A percentile compares a stretch with the other conserved stretches of the same genome.
Evolutionary conservation across 2,888 invertebrate species (phyloP).

Genomic region (Ypsolopha sequella): DNA sequence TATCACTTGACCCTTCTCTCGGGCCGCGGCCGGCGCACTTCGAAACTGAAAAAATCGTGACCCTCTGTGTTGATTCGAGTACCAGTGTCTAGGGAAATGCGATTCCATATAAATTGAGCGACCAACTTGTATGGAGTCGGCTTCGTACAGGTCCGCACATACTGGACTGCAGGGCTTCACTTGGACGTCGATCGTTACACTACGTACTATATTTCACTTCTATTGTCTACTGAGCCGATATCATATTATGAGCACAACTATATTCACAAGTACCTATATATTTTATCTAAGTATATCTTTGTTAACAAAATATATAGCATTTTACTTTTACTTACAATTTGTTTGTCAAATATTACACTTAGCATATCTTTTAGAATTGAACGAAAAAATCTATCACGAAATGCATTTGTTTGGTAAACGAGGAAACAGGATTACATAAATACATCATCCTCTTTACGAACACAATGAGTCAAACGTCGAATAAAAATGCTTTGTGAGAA

Average conservation of each 20-base stretch:
- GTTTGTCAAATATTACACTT: too few species aligned
- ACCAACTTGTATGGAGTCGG: too few species aligned
- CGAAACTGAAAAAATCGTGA: not conserved
- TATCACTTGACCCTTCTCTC: conserved; percentile 30
- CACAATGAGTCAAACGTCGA: too few species aligned
- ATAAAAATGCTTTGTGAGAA: not conserved
- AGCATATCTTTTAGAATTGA: too few species aligned
- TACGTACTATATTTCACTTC: not conserved
- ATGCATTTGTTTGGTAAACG: too few species aligned
- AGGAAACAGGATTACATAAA: too few species aligned
- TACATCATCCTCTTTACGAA: too few species aligned
- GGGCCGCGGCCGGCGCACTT: not conserved
- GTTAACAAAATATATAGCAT: conserved; percentile 5
- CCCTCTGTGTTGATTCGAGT: not conserved
- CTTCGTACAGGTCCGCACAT: too few species aligned
- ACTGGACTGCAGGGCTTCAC: too few species aligned
- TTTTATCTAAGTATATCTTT: not conserved
- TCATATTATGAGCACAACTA: not conserved
- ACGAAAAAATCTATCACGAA: too few species aligned
- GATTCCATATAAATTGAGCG: too few species aligned
- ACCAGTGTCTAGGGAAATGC: too few species aligned
- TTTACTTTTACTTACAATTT: not conserved
- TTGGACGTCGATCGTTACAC: not conserved
- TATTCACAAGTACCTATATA: not conserved
- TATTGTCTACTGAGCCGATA: not conserved